Percentiles rank a stretch among this genome's conserved stretches.
Evolutionary conservation across 1,140 invertebrate genomes (phyloP).

Genomic region (Megalopta genalis): DNA sequence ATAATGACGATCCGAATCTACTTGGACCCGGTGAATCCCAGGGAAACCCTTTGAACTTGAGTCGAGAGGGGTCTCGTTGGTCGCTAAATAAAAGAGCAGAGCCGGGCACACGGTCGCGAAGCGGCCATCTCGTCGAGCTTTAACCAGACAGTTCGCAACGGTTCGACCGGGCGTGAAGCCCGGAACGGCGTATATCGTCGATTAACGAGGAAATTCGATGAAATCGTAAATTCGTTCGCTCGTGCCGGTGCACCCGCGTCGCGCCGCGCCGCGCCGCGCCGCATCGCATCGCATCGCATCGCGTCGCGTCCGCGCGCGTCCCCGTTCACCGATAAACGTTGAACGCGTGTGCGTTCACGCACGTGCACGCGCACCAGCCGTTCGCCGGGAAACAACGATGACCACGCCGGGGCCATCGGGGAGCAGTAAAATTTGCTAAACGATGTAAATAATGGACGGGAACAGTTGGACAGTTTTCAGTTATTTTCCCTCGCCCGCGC

Average conservation of each 20-base stretch:
- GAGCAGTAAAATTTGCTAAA: conserved; percentile 75
- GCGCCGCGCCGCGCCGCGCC: no score
- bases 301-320: conserved; percentile 12
- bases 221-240: conserved; percentile 70
- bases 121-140: conserved; percentile 47
- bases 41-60: conserved; percentile 27
- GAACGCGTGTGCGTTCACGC: conserved; percentile 51
- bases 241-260: conserved; percentile 1
- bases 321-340: conserved; percentile 58
- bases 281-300: no score
- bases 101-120: conserved; percentile 11
- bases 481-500: conserved; percentile 70
- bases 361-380: conserved; percentile 9
- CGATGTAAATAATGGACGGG: conserved; percentile 77
- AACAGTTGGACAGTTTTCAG: conserved; percentile 76
- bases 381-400: background rate
- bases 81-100: conserved; percentile 17
- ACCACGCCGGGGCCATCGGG: conserved; percentile 50
- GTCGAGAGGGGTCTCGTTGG: background rate
- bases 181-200: conserved; percentile 64
- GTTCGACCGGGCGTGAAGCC: conserved; percentile 54
- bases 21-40: background rate
- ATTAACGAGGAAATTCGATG: conserved; percentile 71
- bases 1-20: conserved; percentile 8
- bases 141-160: conserved; percentile 34